A percentile compares a stretch with the other conserved stretches of the same genome.
phyloP scores from a whole-genome alignment of 2,888 invertebrate genomes.

The Polyploca ridens region DNA sequence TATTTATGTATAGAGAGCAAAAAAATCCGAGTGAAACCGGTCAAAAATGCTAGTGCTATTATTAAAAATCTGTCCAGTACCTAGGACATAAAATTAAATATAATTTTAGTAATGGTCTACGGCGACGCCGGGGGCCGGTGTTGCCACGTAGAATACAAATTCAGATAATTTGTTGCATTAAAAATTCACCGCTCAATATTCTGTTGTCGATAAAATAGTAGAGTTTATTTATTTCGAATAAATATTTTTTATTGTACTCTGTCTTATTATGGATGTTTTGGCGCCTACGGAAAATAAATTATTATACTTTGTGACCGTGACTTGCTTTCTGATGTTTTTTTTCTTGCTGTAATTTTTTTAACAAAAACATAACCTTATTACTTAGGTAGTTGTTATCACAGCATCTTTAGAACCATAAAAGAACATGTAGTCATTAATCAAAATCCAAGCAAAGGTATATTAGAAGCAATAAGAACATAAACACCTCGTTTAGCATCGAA shows the following conservation, averaged over 20 bases:
- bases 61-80: not conserved
- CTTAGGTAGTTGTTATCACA: no score
- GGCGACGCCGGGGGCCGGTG: conserved; percentile 19
- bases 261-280: not conserved
- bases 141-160: conserved; percentile 28
- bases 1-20: no score
- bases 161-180: conserved; percentile 5
- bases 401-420: not conserved
- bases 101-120: conserved; percentile 4
- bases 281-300: not conserved
- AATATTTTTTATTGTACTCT: not conserved
- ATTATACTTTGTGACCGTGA: not conserved
- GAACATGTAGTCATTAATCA: not conserved
- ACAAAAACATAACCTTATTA: no score
- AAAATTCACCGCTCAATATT: conserved; percentile 4
- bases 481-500: not conserved
- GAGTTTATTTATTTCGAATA: conserved; percentile 4
- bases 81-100: conserved; percentile 4
- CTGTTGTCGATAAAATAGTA: not conserved
- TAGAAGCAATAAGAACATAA: not conserved
- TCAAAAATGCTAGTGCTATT: not conserved
- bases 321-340: not conserved
- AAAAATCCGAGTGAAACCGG: not conserved
- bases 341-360: no score
- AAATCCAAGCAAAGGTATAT: not conserved